phyloP scores from a whole-genome alignment of 23 tunicate genomes.

The Styela clava region DNA sequence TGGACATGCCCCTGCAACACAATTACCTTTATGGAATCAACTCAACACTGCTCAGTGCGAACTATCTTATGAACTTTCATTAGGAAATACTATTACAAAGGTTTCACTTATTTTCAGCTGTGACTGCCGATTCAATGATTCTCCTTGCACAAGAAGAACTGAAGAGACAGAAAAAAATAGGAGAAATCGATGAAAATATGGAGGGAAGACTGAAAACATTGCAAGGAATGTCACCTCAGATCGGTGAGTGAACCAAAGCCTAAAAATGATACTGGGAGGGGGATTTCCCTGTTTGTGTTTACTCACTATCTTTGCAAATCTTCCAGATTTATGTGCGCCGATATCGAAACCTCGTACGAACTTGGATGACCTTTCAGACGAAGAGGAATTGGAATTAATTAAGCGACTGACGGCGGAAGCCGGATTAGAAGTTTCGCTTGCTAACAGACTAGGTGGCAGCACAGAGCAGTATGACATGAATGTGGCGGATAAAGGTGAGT shows the following conservation, averaged over 20 bases:
- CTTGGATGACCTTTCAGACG: constrained; percentile 12
- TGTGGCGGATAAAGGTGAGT: too few relatives aligned
- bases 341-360: not conserved
- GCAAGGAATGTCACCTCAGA: constrained; percentile 33
- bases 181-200: constrained; percentile 48
- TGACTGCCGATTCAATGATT: constrained; percentile 62
- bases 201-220: constrained; percentile 37
- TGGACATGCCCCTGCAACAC: not conserved
- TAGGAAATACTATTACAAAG: too few relatives aligned
- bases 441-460: not conserved
- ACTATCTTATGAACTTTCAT: too few relatives aligned
- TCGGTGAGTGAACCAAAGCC: constrained; percentile 12
- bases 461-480: not conserved
- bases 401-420: constrained; percentile 21
- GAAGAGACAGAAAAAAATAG: constrained; percentile 30
- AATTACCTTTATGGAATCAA: not conserved
- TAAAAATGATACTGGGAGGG: not conserved
- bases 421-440: constrained; percentile 1
- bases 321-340: constrained; percentile 6
- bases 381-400: constrained; percentile 3
- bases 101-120: constrained; percentile 40
- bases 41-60: not conserved
- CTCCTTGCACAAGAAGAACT: constrained; percentile 53
- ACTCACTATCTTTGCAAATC: not conserved
- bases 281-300: not conserved